A percentile compares a stretch with the other conserved stretches of the same genome.
phyloP scores from a whole-genome alignment of 2,797 vertebrate species.

The Threskiornis aethiopicus region DNA sequence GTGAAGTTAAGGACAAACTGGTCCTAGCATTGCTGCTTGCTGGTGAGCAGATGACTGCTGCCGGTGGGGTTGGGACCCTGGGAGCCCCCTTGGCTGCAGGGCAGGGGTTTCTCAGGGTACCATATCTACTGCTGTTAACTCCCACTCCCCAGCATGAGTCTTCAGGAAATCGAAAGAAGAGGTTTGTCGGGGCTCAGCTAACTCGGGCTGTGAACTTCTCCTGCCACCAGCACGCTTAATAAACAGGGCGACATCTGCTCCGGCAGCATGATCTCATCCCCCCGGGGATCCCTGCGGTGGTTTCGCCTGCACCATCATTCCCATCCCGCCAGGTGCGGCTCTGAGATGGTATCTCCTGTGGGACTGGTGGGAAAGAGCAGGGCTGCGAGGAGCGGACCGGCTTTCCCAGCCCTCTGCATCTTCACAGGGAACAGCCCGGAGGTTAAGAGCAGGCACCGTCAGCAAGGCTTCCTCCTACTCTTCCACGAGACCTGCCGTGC shows the following conservation, averaged over 20 bases:
- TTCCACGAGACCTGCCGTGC: fast-evolving
- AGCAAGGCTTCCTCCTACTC: not conserved
- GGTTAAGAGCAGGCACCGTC: not conserved
- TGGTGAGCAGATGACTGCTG: not conserved
- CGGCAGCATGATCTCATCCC: not conserved
- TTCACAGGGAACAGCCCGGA: not conserved
- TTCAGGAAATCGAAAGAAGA: not conserved
- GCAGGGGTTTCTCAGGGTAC: not conserved
- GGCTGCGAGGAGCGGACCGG: fast-evolving
- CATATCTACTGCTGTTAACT: not conserved
- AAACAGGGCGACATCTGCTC: not conserved
- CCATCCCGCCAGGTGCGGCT: fast-evolving
- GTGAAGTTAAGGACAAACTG: not conserved
- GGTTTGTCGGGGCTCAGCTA: not conserved
- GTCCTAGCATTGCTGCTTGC: not conserved
- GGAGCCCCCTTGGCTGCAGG: not conserved
- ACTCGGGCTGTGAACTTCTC: not conserved
- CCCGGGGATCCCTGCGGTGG: fast-evolving
- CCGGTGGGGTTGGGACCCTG: not conserved
- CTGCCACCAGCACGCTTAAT: not conserved
- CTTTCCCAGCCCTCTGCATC: not conserved
- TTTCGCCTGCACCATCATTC: not conserved
- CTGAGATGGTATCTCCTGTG: not conserved
- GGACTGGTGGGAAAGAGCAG: not conserved
- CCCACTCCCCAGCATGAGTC: not conserved